Evolutionary conservation across 1,140 invertebrate species (phyloP).

Genomic region (Zaprionus tsacasi): DNA sequence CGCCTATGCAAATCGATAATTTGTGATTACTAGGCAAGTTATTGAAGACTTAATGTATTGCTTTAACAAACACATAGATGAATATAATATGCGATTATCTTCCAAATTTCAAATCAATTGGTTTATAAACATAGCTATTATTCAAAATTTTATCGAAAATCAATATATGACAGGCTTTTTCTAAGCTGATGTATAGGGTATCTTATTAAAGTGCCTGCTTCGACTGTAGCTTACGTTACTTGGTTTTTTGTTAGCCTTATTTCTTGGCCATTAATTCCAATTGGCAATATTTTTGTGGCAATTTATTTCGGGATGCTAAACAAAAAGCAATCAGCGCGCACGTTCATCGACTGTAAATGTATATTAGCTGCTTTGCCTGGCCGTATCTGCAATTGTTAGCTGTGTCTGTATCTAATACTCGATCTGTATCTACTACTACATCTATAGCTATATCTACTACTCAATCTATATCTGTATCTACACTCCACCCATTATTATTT

Average conservation of each 20-base stretch:
- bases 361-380: neutral
- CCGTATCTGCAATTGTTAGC: neutral
- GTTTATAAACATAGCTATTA: too few relatives aligned
- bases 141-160: too few relatives aligned
- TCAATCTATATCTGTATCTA: constrained; percentile 25
- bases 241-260: constrained; percentile 5
- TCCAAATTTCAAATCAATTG: too few relatives aligned
- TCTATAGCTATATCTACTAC: neutral
- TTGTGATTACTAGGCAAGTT: too few relatives aligned
- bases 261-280: constrained; percentile 70
- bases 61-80: too few relatives aligned
- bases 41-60: too few relatives aligned
- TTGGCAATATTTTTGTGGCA: constrained; percentile 70
- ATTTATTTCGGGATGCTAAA: constrained; percentile 51
- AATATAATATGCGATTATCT: too few relatives aligned
- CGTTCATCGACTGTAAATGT: neutral
- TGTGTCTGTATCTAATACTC: constrained; percentile 9
- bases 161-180: too few relatives aligned
- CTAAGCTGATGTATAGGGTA: too few relatives aligned
- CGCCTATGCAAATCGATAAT: too few relatives aligned
- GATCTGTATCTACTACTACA: constrained; percentile 20
- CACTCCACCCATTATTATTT: constrained; percentile 60
- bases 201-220: too few relatives aligned
- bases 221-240: neutral
- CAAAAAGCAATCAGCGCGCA: constrained; percentile 38